Evolutionary conservation across 2,797 vertebrate genomes (phyloP), one percentile per base, ranked within the genome.

Genomic region (Notolabrus celidotus): DNA sequence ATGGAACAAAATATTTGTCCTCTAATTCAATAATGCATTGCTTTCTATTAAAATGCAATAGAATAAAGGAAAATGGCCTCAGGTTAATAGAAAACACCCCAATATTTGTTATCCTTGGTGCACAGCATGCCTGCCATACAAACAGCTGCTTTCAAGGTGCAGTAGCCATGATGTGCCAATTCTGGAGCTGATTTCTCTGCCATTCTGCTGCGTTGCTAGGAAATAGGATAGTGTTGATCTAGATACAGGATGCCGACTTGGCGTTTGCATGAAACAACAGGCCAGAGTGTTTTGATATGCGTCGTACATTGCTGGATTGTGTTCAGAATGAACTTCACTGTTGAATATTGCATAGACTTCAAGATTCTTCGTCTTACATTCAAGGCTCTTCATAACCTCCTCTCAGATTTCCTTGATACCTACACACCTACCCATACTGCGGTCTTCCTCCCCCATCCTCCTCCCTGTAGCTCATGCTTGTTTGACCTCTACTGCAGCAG

Each of bases 151-250:
- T 39, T 12, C 4, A 10, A 4, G 16, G 10, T 36, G n/a, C 0
- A 4, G 42, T 22, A 15, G 23, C n/a, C 3, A 5, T 23, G 4
- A 33, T 52, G 31, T 45, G 36, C 17, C 43, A 31, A 22, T n/a
- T 11, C 1, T 15, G 46, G 2, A 58, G 39, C 0, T 31, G 29
- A 45, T 27, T 16, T 17, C 6, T 17, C 25, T 49, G 41, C 14
- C 57, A 3, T 23, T 29, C 8, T 57, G 39, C 1, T 19, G 50
- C 7, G 16, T 65, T 20, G 9, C 41, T 54, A 8, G 17, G 52
- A 25, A 51, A 62, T 17, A 45, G 20, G 38, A 45, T 38, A 20
- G 46, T 46, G 55, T 42, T 46, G 16, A 52, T 52, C 10, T 31
- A 47, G 20, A 54, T 47, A 17, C 2, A 5, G 33, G 46, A 52